These are phyloP conservation scores for Etia nguti DNA, from an alignment of 2,113 vertebrate genomes.

Conservation along the genomic window DNA sequence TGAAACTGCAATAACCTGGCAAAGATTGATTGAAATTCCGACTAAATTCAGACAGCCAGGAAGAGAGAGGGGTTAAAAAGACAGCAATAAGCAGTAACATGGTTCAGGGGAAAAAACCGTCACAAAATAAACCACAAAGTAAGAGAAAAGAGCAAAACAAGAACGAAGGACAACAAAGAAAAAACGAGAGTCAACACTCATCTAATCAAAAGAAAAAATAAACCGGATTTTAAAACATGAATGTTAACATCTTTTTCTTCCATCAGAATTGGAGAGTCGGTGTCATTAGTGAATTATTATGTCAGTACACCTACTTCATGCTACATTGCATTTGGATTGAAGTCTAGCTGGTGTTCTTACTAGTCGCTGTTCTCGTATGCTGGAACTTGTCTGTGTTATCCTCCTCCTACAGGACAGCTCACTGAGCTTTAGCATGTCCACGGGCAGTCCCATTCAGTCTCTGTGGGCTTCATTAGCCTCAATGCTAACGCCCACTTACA, in stretches of 20 bases:
- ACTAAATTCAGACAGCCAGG: background rate
- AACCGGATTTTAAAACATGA: background rate
- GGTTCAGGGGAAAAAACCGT: accelerated
- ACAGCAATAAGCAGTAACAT: background rate
- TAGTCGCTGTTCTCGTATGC: background rate
- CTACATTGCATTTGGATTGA: background rate
- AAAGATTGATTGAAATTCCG: background rate
- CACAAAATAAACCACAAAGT: background rate
- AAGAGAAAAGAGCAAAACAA: background rate
- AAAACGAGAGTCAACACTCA: background rate
- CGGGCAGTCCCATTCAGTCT: conserved; percentile 36
- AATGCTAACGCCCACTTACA: conserved; percentile 44
- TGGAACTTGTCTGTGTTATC: background rate
- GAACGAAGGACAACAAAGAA: background rate
- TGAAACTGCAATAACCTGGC: background rate
- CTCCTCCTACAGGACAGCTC: conserved; percentile 36
- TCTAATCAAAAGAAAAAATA: background rate
- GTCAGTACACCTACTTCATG: background rate
- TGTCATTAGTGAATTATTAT: background rate
- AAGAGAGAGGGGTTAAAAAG: background rate
- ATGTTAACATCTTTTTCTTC: background rate
- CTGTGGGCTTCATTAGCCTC: conserved; percentile 61
- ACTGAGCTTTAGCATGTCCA: conserved; percentile 36
- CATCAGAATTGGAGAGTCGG: background rate
- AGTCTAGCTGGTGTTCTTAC: background rate